Base-by-base conservation (phyloP, 2,113 vertebrate genomes). In the Thymallus thymallus region DNA sequence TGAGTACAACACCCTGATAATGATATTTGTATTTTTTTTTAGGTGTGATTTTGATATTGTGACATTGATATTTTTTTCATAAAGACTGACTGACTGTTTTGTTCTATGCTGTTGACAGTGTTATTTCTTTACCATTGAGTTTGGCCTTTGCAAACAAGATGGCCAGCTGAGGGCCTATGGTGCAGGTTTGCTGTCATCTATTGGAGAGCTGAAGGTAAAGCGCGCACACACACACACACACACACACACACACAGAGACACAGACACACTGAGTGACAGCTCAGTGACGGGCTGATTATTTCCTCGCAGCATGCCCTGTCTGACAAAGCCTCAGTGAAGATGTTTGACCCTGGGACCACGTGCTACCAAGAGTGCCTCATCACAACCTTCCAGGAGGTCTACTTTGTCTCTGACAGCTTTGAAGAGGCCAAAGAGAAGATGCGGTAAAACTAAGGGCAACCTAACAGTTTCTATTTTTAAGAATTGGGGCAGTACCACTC, bases 111-210 rank as follows among this genome's bases (percentile, higher is more conserved):
- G 13, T 77, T 76, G 26, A 63, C 88, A 99, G 97, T 99, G 98
- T 87, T 99, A 99, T 85, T 99, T 99, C 93, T 99, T 99, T 91
- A 99, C 98, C 0, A 97, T 99, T 3, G 98, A 99, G 90, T 99
- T 99, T 84, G 98, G 97, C 61, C 94, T 99, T 74, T 99, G 98
- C 85, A 99, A 98, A 85, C 98, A 99, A 89, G 98, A 98, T 16
- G 96, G 96, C 56, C 96, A 99, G 6, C 88, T 99, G n/a, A 94
- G 97, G 82, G 97, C 95, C 7, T 99, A 99, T 0, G 98, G 98
- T 18, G 98, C 98, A 5, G 98, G 98, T 6, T 91, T 99, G 12
- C 92, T 99, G 71, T 99, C 98, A 22, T 99, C 98, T 46, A 99
- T 99, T 26, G 97, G 98, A 62, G 98, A 99, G 77, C 83, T 99